Conservation (phyloP, 2,113 vertebrate species). For the Himantopus leucocephalus region DNA sequence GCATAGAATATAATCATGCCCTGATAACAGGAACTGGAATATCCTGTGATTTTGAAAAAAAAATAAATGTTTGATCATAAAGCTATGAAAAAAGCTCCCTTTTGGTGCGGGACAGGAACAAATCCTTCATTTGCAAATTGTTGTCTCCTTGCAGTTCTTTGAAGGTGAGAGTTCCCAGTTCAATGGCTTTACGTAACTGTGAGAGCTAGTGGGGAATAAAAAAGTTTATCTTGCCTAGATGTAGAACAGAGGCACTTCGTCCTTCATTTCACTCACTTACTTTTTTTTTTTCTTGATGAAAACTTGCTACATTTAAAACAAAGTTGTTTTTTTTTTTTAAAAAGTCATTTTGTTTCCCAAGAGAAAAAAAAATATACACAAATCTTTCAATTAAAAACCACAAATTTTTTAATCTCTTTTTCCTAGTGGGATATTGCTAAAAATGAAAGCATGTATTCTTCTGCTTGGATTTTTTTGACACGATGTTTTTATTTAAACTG, state of each 20-base stretch:
- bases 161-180: slow-evolving; percentile 21
- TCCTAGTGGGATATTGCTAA: neutral
- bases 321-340: neutral
- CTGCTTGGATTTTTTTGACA: neutral
- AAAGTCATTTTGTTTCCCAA: neutral
- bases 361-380: neutral
- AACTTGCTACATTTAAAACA: neutral
- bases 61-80: neutral
- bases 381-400: neutral
- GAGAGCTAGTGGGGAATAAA: neutral
- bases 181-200: neutral
- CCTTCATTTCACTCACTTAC: slow-evolving; percentile 2
- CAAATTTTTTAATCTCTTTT: neutral
- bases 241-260: neutral
- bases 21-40: neutral
- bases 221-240: neutral
- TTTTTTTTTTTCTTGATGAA: neutral
- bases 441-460: neutral
- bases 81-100: neutral
- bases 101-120: neutral
- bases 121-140: slow-evolving; percentile 5
- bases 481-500: neutral
- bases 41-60: neutral
- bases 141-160: slow-evolving; percentile 5
- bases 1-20: neutral